phyloP scores from a whole-genome alignment of 2,797 vertebrate genomes.

The Pangasius djambal region DNA sequence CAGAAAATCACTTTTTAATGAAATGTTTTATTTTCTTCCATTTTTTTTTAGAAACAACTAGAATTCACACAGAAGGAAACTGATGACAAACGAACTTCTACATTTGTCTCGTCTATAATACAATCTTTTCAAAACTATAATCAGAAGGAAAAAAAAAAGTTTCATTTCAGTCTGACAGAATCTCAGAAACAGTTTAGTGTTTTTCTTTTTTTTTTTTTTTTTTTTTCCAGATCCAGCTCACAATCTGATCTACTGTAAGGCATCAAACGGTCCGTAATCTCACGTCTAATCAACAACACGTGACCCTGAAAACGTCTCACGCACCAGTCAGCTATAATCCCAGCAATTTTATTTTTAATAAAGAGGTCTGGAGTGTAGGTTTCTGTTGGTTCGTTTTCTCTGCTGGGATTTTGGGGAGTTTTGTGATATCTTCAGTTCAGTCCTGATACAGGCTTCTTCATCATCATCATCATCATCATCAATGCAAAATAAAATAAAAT shows the following conservation, averaged over 20 bases:
- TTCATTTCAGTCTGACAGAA: background rate
- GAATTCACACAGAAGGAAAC: slow-evolving; percentile 32
- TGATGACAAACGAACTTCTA: slow-evolving; percentile 13
- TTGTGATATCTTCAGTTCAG: slow-evolving; percentile 10
- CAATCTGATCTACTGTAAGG: slow-evolving; percentile 8
- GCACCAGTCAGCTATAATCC: background rate
- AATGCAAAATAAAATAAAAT: slow-evolving; percentile 11
- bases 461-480: slow-evolving; percentile 5
- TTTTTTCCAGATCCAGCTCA: background rate
- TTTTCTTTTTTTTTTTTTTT: background rate
- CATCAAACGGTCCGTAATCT: background rate
- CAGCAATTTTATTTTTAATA: too few species aligned
- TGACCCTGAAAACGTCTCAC: background rate
- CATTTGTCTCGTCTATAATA: background rate
- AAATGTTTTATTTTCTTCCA: slow-evolving; percentile 11
- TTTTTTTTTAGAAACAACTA: slow-evolving; percentile 25
- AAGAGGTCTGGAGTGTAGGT: background rate
- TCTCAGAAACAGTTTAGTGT: slow-evolving; percentile 2
- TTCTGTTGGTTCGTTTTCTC: background rate
- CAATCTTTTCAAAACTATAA: slow-evolving; percentile 13
- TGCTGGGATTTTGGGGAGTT: background rate
- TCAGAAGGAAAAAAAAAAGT: background rate
- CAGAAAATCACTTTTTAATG: background rate
- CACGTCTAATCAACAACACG: background rate
- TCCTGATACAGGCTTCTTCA: slow-evolving; percentile 57